These are phyloP conservation scores for Vombatus ursinus DNA, from an alignment of 2,113 vertebrate genomes.

Conservation along the genomic window DNA sequence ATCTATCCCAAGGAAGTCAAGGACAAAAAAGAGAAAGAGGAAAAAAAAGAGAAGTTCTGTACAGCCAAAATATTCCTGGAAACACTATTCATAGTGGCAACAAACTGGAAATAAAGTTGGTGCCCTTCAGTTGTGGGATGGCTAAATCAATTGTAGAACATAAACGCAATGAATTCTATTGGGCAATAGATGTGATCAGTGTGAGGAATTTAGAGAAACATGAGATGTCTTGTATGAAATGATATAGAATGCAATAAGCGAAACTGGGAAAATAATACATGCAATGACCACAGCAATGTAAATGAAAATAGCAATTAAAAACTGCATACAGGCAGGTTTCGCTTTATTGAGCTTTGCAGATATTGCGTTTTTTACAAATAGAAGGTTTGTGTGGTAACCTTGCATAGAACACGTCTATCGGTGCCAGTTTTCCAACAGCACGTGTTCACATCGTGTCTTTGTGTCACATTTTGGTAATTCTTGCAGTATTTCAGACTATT, in stretches of 20 bases:
- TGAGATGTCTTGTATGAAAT: background rate
- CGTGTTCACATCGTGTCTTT: background rate
- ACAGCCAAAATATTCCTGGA: background rate
- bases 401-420: background rate
- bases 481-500: background rate
- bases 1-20: background rate
- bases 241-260: background rate
- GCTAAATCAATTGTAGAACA: background rate
- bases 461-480: background rate
- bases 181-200: background rate
- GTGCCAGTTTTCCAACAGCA: background rate
- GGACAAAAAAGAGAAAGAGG: background rate
- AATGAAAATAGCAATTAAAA: background rate
- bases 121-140: background rate
- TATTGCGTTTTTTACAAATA: background rate
- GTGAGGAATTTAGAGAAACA: background rate
- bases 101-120: background rate
- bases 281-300: background rate
- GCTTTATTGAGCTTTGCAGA: background rate
- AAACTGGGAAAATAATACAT: background rate
- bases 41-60: background rate
- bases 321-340: background rate
- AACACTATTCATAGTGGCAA: background rate
- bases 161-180: background rate
- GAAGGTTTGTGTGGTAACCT: background rate